Conservation (phyloP, 2,888 invertebrate genomes). For the Hirtodrosophila alboralis region DNA sequence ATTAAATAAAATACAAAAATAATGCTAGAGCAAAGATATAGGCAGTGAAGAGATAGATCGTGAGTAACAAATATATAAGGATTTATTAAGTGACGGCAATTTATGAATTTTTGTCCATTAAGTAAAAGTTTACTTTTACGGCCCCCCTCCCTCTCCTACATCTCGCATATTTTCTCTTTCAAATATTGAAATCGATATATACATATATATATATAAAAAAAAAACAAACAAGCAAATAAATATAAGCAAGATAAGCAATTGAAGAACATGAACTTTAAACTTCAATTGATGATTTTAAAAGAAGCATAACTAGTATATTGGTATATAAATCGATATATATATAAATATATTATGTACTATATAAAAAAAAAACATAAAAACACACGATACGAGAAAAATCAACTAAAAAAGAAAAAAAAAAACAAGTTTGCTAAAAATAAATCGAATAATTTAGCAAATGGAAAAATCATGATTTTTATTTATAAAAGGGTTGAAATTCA, state of each 20-base stretch:
- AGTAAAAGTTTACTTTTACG: slow-evolving; percentile 46
- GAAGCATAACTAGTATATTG: slow-evolving; percentile 60
- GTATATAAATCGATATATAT: slow-evolving; percentile 50
- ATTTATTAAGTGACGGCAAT: slow-evolving; percentile 52
- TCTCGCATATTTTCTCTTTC: slow-evolving; percentile 62
- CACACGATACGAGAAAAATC: slow-evolving; percentile 52
- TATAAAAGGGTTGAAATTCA: background rate
- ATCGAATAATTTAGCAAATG: slow-evolving; percentile 74
- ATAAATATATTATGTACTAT: slow-evolving; percentile 57
- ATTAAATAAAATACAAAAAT: too few species aligned
- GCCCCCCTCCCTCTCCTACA: slow-evolving; percentile 4
- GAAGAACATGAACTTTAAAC: slow-evolving; percentile 44
- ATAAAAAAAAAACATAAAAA: slow-evolving; percentile 53
- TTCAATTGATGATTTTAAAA: slow-evolving; percentile 72
- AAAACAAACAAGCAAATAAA: slow-evolving; percentile 24
- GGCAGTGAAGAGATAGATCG: background rate
- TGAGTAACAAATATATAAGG: slow-evolving; percentile 18
- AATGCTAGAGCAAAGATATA: slow-evolving; percentile 39
- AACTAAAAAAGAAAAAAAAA: slow-evolving; percentile 47
- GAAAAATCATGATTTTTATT: slow-evolving; percentile 35
- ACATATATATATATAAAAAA: slow-evolving; percentile 12
- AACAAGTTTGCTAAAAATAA: slow-evolving; percentile 74
- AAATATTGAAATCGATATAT: slow-evolving; percentile 55
- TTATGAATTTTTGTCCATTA: slow-evolving; percentile 69
- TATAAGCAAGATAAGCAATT: slow-evolving; percentile 41